Percentiles rank a stretch among this genome's conserved stretches.
These are phyloP conservation scores for Heterodera filipjevi DNA, from an alignment of 2,888 invertebrate species.

Conservation along the genomic window DNA sequence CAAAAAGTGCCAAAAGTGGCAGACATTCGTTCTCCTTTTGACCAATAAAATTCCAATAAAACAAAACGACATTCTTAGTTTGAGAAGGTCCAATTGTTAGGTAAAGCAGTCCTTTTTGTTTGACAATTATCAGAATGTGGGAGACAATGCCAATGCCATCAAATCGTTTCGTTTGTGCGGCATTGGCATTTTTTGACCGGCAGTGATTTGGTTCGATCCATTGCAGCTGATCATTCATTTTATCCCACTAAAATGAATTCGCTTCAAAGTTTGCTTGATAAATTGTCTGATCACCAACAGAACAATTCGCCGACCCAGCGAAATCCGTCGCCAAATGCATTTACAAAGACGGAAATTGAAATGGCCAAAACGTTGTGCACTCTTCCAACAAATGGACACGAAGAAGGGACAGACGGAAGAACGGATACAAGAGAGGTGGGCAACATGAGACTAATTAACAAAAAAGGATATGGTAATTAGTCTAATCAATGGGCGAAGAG, in stretches of 20 bases:
- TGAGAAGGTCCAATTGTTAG: too few species aligned
- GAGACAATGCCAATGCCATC: background rate
- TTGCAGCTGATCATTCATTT: background rate
- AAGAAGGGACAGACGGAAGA: background rate
- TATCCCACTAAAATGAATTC: background rate
- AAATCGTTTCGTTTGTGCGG: background rate
- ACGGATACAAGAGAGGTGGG: background rate
- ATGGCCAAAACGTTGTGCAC: background rate
- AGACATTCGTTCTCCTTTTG: background rate
- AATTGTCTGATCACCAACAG: background rate
- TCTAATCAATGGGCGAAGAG: too few species aligned
- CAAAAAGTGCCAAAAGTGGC: background rate
- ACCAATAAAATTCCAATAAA: too few species aligned
- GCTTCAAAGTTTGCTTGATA: background rate
- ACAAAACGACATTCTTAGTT: too few species aligned
- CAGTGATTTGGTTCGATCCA: too few species aligned
- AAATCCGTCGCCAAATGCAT: background rate
- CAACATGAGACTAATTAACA: background rate
- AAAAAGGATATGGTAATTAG: background rate
- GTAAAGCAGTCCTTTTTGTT: too few species aligned
- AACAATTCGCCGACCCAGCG: background rate
- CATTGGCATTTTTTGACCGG: too few species aligned
- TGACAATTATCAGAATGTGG: too few species aligned
- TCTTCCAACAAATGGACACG: background rate
- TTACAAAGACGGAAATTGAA: conserved; percentile 2